Evolutionary conservation across 2,797 vertebrate species (phyloP), one percentile per base, ranked within the genome.

Genomic region (Odontamblyopus lacepedii): DNA sequence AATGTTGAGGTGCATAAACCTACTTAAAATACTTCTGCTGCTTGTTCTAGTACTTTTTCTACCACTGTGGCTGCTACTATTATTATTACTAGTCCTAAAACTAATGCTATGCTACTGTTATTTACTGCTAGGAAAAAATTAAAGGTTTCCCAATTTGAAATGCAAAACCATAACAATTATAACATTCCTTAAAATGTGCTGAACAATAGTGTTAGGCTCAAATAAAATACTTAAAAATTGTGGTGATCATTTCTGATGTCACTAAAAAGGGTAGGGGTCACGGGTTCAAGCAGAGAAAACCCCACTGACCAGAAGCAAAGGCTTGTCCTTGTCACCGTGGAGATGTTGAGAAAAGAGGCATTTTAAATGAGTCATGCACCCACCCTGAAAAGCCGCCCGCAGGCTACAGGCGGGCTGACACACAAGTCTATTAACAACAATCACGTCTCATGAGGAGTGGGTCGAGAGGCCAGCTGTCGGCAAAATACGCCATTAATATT

Each of bases 371-470:
- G 77, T 87, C 88, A 87, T 78, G 70, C 73, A 76, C 65, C 74
- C 80, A 74, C 53, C 53, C 69, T 72, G 69, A 73, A 76, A 74
- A 81, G 63, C 64, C 59, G 85, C 74, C 81, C 75, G 76, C 2
- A 78, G 83, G 81, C 86, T 74, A 70, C 65, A 72, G 65, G 62
- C 71, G 70, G 50, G 74, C 76, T 78, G 76, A 87, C 83, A 87
- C 85, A 85, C 38, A 72, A 68, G 66, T 82, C 87, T 83, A 89
- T 91, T 88, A 91, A 83, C 73, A 69, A 85, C 83, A 82, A 78
- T 74, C 87, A 79, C 72, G 56, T 67, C 72, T 67, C 55, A 71
- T 76, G 64, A 69, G 62, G 75, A 63, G 19, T 1, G 35, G 84
- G 75, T 88, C 67, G 60, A 83, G 77, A 73, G 67, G 82, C 74